Percentiles rank a stretch among this genome's conserved stretches.
These are phyloP conservation scores for Mesitornis unicolor DNA, from an alignment of 2,113 vertebrate genomes.

Conservation along the genomic window DNA sequence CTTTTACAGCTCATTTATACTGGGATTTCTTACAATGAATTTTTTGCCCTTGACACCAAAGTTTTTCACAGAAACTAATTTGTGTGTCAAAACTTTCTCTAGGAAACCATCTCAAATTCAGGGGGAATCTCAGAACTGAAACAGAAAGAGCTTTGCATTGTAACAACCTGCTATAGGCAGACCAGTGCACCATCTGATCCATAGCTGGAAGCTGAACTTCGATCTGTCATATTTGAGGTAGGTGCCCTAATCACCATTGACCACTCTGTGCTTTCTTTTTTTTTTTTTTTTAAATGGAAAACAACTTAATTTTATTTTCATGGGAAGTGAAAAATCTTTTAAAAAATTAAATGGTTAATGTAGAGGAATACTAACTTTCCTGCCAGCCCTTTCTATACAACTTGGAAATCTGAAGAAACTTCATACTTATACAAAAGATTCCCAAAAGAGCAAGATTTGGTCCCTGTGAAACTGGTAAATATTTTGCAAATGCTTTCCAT, in stretches of 20 bases:
- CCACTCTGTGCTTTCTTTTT: background rate
- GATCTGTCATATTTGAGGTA: background rate
- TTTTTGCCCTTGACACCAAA: background rate
- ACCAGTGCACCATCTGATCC: background rate
- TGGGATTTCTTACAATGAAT: background rate
- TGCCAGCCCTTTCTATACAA: background rate
- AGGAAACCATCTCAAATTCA: background rate
- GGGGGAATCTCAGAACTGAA: background rate
- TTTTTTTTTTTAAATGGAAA: background rate
- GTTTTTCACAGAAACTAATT: background rate
- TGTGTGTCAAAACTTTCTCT: background rate
- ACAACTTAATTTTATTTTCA: background rate
- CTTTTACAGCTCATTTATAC: background rate
- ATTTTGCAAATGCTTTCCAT: background rate
- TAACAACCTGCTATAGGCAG: background rate
- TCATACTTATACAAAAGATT: background rate
- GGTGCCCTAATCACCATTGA: background rate
- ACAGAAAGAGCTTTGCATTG: background rate
- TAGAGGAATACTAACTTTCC: background rate
- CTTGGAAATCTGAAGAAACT: background rate
- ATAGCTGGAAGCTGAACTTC: background rate
- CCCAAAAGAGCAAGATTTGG: background rate
- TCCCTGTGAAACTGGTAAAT: background rate
- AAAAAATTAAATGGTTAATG: background rate
- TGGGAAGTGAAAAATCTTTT: background rate